phyloP scores from a whole-genome alignment of 2,888 invertebrate genomes.

The Beris chalybata region DNA sequence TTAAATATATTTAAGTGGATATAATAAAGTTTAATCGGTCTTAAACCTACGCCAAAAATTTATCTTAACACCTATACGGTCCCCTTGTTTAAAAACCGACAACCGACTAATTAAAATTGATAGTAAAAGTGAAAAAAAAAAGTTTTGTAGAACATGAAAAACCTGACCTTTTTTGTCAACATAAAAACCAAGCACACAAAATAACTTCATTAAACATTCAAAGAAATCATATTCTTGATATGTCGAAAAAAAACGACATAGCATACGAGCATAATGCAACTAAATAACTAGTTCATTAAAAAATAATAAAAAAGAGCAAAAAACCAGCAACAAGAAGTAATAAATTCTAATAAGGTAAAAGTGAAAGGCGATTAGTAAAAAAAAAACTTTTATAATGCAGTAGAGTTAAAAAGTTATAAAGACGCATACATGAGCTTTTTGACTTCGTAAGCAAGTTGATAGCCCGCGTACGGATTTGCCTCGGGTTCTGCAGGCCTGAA shows the following conservation, averaged over 20 bases:
- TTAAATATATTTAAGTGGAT: too few species aligned
- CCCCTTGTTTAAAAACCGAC: too few species aligned
- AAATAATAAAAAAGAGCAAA: slow-evolving; percentile 20
- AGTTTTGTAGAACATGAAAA: too few species aligned
- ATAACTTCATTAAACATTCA: too few species aligned
- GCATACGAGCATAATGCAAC: neutral
- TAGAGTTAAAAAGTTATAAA: slow-evolving; percentile 37
- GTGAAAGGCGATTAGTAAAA: slow-evolving; percentile 13
- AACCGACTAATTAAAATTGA: too few species aligned
- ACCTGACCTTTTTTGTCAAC: too few species aligned
- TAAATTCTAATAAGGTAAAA: slow-evolving; percentile 13
- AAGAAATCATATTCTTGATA: slow-evolving; percentile 1
- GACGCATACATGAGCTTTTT: slow-evolving; percentile 98
- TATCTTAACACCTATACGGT: too few species aligned
- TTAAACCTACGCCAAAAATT: too few species aligned
- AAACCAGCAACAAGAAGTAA: slow-evolving; percentile 11
- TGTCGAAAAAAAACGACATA: slow-evolving; percentile 15
- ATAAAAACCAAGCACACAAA: too few species aligned
- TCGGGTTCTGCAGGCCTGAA: slow-evolving; percentile 86
- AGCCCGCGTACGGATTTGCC: slow-evolving; percentile 95
- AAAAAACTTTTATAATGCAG: slow-evolving; percentile 7
- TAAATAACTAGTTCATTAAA: slow-evolving; percentile 11
- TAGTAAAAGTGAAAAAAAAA: too few species aligned
- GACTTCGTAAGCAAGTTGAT: slow-evolving; percentile 99
- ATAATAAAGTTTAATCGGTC: too few species aligned